These are phyloP conservation scores for Hipposideros armiger DNA, from an alignment of 2,113 vertebrate genomes.

Conservation along the genomic window DNA sequence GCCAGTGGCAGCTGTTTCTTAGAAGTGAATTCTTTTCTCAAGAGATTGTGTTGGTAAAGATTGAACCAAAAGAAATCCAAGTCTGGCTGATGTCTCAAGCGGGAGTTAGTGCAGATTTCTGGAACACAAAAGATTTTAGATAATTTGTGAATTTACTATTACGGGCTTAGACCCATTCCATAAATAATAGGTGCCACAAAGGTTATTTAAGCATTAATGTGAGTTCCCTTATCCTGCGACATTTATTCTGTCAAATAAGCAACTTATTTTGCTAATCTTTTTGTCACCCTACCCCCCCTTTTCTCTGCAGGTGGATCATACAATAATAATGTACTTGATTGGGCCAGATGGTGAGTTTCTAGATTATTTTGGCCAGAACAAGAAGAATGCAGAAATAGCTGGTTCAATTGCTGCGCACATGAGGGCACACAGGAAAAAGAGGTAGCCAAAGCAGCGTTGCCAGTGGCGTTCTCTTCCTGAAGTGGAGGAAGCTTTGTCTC, in stretches of 20 bases:
- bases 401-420: conserved; percentile 92
- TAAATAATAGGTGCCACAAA: not conserved
- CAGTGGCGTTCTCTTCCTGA: not conserved
- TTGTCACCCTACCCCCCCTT: not conserved
- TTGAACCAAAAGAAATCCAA: not conserved
- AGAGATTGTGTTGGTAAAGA: not conserved
- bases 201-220: not conserved
- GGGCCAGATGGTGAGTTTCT: conserved; percentile 95
- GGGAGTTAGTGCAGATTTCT: not conserved
- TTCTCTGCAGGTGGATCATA: conserved; percentile 95
- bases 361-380: conserved; percentile 98
- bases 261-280: not conserved
- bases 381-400: conserved; percentile 91
- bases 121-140: not conserved
- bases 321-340: conserved; percentile 98
- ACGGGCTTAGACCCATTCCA: not conserved
- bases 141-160: not conserved
- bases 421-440: conserved; percentile 89
- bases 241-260: not conserved
- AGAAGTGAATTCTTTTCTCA: not conserved
- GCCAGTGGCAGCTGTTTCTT: not conserved
- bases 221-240: not conserved
- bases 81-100: not conserved
- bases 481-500: conserved; percentile 40
- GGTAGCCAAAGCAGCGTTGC: conserved; percentile 66